Conservation (phyloP, 2,888 invertebrate species). For the Aleiodes testaceus region DNA sequence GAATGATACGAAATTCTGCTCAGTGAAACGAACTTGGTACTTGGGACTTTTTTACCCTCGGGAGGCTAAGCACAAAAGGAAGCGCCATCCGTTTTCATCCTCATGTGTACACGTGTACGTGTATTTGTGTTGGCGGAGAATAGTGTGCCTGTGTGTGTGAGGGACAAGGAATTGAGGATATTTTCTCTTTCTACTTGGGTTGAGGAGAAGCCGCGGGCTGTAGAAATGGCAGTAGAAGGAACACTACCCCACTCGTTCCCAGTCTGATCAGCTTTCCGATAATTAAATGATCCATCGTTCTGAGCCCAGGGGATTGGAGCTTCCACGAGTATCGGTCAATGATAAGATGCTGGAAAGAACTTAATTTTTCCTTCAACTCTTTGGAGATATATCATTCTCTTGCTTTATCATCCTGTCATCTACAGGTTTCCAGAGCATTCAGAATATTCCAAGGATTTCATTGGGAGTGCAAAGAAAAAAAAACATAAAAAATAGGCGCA, state of each 20-base stretch:
- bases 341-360: conserved; percentile 42
- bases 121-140: background rate
- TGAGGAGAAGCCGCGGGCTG: background rate
- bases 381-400: too few relatives aligned
- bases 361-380: conserved; percentile 32
- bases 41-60: conserved; percentile 8
- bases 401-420: too few relatives aligned
- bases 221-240: background rate
- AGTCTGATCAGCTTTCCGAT: conserved; percentile 58
- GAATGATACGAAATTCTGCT: conserved; percentile 49
- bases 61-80: conserved; percentile 48
- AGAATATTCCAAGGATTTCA: too few relatives aligned
- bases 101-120: background rate
- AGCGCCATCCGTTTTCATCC: conserved; percentile 21
- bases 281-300: conserved; percentile 56
- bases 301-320: conserved; percentile 39
- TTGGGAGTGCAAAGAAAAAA: too few relatives aligned
- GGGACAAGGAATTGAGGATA: conserved; percentile 12
- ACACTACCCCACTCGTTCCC: conserved; percentile 30
- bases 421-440: background rate
- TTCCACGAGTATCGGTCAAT: conserved; percentile 47
- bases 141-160: conserved; percentile 3
- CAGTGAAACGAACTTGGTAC: conserved; percentile 50
- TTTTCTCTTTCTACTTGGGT: conserved; percentile 1
- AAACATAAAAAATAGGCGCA: too few relatives aligned